Evolutionary conservation across 1,140 invertebrate genomes (phyloP).

Genomic region (Fopius arisanus): DNA sequence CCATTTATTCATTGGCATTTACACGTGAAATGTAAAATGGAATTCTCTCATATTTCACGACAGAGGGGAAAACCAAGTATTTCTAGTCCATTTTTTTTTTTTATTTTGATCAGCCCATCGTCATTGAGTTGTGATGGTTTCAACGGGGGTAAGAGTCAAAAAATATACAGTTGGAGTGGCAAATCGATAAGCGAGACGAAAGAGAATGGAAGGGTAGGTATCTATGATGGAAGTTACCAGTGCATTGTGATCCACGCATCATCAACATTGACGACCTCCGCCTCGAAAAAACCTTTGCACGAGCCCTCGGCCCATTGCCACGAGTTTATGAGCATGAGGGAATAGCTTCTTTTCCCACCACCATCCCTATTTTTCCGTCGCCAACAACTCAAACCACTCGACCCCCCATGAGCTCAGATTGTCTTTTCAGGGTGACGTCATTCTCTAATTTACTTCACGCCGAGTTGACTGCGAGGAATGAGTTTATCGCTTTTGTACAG

Average conservation of each 20-base stretch:
- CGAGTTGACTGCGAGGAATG: conserved; percentile 44
- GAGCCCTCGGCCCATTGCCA: conserved; percentile 30
- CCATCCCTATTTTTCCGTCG: conserved; percentile 11
- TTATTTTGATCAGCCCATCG: neutral
- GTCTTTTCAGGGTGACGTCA: conserved; percentile 49
- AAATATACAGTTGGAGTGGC: neutral
- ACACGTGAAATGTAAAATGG: neutral
- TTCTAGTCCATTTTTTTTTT: conserved; percentile 2
- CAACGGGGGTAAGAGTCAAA: neutral
- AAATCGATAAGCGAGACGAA: neutral
- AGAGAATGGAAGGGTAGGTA: conserved; percentile 20
- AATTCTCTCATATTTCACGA: too few relatives aligned
- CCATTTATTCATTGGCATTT: neutral
- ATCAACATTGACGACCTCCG: conserved; percentile 62
- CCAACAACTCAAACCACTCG: neutral
- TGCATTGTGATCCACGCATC: conserved; percentile 63
- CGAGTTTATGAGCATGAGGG: conserved; percentile 54
- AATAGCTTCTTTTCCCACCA: conserved; percentile 40
- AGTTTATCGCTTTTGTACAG: conserved; percentile 34
- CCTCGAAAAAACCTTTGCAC: conserved; percentile 34
- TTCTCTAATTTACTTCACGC: conserved; percentile 57
- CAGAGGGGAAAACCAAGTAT: neutral
- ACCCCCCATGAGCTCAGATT: neutral
- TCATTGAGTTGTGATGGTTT: neutral
- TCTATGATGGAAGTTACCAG: conserved; percentile 45